These are phyloP conservation scores for Cirrhinus molitorella DNA, from an alignment of 2,797 vertebrate species.

Conservation along the genomic window DNA sequence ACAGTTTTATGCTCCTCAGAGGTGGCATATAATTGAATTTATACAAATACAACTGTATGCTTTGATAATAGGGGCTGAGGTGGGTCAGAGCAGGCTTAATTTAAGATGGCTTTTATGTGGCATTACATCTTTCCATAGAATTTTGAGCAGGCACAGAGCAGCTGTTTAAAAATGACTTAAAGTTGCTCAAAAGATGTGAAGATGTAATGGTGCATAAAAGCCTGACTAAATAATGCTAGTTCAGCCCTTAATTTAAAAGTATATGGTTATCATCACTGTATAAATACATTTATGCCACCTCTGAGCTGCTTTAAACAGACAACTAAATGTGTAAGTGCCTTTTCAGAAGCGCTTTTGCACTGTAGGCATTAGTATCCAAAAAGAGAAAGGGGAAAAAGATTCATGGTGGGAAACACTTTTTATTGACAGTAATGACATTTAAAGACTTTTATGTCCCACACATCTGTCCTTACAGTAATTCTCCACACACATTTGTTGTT, in stretches of 20 bases:
- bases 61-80: too few relatives aligned
- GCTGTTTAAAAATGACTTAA: neutral
- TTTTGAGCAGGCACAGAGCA: neutral
- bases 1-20: too few relatives aligned
- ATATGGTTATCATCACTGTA: neutral
- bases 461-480: conserved; percentile 84
- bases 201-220: neutral
- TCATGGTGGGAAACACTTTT: neutral
- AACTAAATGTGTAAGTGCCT: neutral
- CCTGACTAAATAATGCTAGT: neutral
- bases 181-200: neutral
- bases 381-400: neutral
- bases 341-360: neutral
- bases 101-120: too few relatives aligned
- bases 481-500: conserved; percentile 90
- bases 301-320: neutral
- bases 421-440: neutral
- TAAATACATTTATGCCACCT: neutral
- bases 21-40: too few relatives aligned
- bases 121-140: neutral
- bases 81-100: too few relatives aligned
- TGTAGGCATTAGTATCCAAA: neutral
- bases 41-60: too few relatives aligned
- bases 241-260: neutral
- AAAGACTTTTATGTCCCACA: neutral